Percentiles rank a stretch among this genome's conserved stretches.
phyloP scores from a whole-genome alignment of 2,888 invertebrate genomes.

The Limenitis camilla region DNA sequence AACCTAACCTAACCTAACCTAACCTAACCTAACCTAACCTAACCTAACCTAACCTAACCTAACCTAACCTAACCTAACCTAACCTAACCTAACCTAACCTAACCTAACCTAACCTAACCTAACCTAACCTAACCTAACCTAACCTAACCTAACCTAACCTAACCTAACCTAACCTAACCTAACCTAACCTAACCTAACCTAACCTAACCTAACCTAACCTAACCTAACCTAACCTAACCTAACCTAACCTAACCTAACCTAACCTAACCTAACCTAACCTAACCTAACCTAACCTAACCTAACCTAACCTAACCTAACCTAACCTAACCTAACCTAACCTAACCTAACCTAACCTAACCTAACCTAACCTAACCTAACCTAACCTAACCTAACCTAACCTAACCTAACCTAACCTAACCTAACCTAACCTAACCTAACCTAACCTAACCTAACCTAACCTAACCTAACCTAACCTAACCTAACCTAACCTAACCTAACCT shows the following conservation, averaged over 20 bases:
- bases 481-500: slow-evolving; percentile 10
- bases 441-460: background rate
- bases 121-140: slow-evolving; percentile 20
- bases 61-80: slow-evolving; percentile 14
- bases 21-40: slow-evolving; percentile 18
- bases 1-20: slow-evolving; percentile 20
- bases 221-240: slow-evolving; percentile 23
- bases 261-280: slow-evolving; percentile 2
- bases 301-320: background rate
- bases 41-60: slow-evolving; percentile 13
- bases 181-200: background rate
- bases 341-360: background rate
- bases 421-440: background rate
- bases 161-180: slow-evolving; percentile 10
- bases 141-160: slow-evolving; percentile 12
- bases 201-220: slow-evolving; percentile 10
- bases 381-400: background rate
- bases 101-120: slow-evolving; percentile 25
- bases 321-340: background rate
- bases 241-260: slow-evolving; percentile 17
- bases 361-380: background rate
- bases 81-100: slow-evolving; percentile 16
- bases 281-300: slow-evolving; percentile 2
- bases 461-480: background rate
- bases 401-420: background rate